phyloP scores from a whole-genome alignment of 2,797 vertebrate genomes.

The Coreius guichenoti region DNA sequence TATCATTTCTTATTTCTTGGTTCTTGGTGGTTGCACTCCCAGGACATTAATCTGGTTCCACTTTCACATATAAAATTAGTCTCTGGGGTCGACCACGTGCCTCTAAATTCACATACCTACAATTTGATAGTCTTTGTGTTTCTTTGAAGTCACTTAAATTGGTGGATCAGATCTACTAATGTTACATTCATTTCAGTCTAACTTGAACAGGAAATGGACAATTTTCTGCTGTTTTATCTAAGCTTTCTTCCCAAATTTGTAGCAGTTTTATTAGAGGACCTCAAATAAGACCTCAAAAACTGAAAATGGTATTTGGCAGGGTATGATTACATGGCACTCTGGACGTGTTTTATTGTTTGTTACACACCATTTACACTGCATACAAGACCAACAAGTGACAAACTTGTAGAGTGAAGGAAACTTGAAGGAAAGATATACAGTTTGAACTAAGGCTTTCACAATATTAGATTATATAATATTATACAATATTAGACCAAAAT shows the following conservation, averaged over 20 bases:
- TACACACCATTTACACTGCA: neutral
- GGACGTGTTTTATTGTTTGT: neutral
- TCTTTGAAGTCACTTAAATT: conserved; percentile 58
- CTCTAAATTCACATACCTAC: conserved; percentile 36
- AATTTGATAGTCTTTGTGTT: conserved; percentile 38
- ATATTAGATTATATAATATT: too few relatives aligned
- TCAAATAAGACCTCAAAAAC: neutral
- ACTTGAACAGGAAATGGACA: conserved; percentile 15
- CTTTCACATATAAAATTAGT: conserved; percentile 33
- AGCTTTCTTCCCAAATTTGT: conserved; percentile 4
- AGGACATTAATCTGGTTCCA: conserved; percentile 50
- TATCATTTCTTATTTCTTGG: conserved; percentile 51
- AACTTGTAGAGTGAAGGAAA: neutral
- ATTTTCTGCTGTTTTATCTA: conserved; percentile 17
- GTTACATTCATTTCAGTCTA: conserved; percentile 41
- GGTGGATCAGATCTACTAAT: conserved; percentile 35
- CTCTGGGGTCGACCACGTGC: conserved; percentile 37
- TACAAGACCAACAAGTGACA: neutral
- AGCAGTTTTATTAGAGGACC: neutral
- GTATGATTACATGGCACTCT: conserved; percentile 29
- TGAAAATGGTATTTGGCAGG: conserved; percentile 16
- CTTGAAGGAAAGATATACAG: neutral
- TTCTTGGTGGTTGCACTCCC: conserved; percentile 37
- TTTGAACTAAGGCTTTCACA: too few relatives aligned
- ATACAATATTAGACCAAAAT: neutral